Percentiles rank a stretch among this genome's conserved stretches.
These are phyloP conservation scores for Erynnis tages DNA, from an alignment of 2,888 invertebrate species.

Conservation along the genomic window DNA sequence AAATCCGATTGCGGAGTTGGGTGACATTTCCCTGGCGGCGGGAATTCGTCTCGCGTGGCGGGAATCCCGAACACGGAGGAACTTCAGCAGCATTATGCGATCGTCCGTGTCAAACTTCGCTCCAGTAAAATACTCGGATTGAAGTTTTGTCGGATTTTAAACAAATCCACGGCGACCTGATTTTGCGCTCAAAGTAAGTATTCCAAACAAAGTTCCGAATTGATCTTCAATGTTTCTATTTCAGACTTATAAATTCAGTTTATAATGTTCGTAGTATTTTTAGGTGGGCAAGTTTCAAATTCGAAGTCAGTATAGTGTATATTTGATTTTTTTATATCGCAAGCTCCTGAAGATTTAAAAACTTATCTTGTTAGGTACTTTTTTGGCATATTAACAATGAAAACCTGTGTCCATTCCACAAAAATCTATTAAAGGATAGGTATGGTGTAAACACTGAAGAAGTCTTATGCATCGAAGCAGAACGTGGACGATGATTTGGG, in stretches of 20 bases:
- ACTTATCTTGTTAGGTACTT: no score
- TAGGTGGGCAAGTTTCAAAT: no score
- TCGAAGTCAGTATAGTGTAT: no score
- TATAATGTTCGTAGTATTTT: neutral
- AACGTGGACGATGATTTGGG: no score
- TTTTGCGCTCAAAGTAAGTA: neutral
- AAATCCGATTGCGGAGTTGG: conserved; percentile 9
- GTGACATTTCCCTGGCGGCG: conserved; percentile 26
- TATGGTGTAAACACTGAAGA: no score
- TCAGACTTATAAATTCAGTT: neutral
- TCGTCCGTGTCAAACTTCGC: conserved; percentile 5
- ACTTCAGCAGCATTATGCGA: conserved; percentile 11
- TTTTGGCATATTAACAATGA: no score
- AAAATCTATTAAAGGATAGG: no score
- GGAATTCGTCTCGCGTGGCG: conserved; percentile 55
- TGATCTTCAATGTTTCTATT: no score
- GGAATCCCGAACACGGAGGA: conserved; percentile 39
- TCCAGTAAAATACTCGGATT: neutral
- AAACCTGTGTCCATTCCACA: no score
- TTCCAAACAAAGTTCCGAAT: neutral
- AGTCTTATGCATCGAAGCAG: no score
- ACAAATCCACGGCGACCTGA: conserved; percentile 1
- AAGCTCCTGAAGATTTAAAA: no score
- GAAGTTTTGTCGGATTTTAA: conserved; percentile 4
- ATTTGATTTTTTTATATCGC: no score